Evolutionary conservation across 2,888 invertebrate species (phyloP).

Genomic region (Choristoneura rosaceana): DNA sequence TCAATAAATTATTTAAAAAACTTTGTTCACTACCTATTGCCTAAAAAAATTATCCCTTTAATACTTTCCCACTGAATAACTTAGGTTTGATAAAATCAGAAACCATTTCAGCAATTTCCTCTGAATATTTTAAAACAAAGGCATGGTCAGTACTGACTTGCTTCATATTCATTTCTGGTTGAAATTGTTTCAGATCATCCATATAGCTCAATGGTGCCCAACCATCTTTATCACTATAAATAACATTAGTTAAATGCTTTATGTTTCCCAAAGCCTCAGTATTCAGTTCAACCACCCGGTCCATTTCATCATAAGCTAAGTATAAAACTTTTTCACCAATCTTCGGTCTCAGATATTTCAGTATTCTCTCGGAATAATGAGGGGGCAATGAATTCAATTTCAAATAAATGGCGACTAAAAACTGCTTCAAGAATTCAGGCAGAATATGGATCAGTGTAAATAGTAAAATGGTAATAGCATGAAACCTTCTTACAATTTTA

Average conservation of each 20-base stretch:
- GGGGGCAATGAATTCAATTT: slow-evolving; percentile 80
- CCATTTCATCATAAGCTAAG: slow-evolving; percentile 93
- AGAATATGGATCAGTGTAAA: slow-evolving; percentile 75
- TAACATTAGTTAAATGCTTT: slow-evolving; percentile 85
- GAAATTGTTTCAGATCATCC: slow-evolving; percentile 82
- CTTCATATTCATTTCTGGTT: slow-evolving; percentile 64
- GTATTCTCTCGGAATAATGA: slow-evolving; percentile 77
- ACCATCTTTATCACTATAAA: slow-evolving; percentile 91
- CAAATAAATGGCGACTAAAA: slow-evolving; percentile 85
- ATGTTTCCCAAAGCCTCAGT: slow-evolving; percentile 87
- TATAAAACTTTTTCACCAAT: slow-evolving; percentile 88
- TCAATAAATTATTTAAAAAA: no score
- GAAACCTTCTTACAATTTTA: slow-evolving; percentile 80
- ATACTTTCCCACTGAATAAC: slow-evolving; percentile 14
- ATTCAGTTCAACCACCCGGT: slow-evolving; percentile 89
- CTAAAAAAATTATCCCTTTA: not conserved
- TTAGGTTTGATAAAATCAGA: slow-evolving; percentile 61
- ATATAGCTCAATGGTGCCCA: slow-evolving; percentile 93
- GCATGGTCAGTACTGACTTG: slow-evolving; percentile 87
- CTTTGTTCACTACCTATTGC: no score
- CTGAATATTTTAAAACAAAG: slow-evolving; percentile 90
- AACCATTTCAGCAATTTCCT: slow-evolving; percentile 82
- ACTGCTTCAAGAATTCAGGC: slow-evolving; percentile 80
- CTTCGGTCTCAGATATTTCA: slow-evolving; percentile 85
- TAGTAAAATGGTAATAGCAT: slow-evolving; percentile 64